Percentiles rank a stretch among this genome's conserved stretches.
phyloP scores from a whole-genome alignment of 2,888 invertebrate genomes.

The Agrotis segetum region DNA sequence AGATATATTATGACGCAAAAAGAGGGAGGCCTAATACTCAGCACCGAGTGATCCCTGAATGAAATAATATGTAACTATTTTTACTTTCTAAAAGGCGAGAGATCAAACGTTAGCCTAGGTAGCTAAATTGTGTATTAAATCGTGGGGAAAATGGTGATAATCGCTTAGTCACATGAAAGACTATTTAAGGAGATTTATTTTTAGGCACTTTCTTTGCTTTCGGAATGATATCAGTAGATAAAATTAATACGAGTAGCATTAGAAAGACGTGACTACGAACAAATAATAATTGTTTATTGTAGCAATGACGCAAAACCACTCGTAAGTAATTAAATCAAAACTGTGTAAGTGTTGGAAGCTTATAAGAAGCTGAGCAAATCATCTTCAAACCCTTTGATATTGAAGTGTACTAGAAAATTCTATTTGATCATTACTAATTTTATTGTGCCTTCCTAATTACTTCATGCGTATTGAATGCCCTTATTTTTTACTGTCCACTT shows the following conservation, averaged over 20 bases:
- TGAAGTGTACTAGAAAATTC: conserved; percentile 22
- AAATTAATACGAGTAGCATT: not conserved
- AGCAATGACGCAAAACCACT: conserved; percentile 45
- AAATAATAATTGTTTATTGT: conserved; percentile 26
- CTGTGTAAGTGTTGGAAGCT: not conserved
- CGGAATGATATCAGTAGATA: not conserved
- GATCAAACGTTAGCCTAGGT: no score
- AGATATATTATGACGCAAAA: no score
- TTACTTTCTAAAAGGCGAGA: no score
- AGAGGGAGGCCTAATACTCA: no score
- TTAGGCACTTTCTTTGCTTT: no score
- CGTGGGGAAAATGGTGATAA: no score
- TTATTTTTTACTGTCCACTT: not conserved
- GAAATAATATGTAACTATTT: no score
- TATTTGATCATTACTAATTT: not conserved
- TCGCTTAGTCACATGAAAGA: no score
- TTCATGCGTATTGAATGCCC: not conserved
- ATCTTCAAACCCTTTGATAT: conserved; percentile 4
- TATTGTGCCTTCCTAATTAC: not conserved
- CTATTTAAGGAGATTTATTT: no score
- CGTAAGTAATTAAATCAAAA: conserved; percentile 13
- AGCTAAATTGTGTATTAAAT: no score
- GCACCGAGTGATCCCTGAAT: no score
- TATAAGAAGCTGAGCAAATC: conserved; percentile 9
- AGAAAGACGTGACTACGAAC: not conserved